phyloP scores from a whole-genome alignment of 2,888 invertebrate genomes.

The Hyalella azteca region DNA sequence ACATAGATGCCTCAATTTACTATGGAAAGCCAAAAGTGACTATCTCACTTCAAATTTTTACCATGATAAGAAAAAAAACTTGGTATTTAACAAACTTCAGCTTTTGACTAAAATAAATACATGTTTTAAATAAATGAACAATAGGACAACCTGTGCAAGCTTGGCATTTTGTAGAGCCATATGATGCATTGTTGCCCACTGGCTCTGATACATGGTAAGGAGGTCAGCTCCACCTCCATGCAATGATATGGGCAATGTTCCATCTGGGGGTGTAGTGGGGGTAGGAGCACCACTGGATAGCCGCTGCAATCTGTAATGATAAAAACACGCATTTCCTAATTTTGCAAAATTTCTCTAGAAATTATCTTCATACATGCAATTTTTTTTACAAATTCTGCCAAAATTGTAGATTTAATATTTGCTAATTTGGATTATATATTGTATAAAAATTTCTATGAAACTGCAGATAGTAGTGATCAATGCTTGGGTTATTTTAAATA shows the following conservation, averaged over 20 bases:
- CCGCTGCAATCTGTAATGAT: not conserved
- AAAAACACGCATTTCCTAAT: not conserved
- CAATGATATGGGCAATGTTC: not conserved
- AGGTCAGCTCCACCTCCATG: conserved; percentile 50
- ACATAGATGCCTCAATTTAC: no score
- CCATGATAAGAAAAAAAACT: no score
- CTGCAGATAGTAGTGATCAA: no score
- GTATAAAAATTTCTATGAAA: no score
- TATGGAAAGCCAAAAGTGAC: no score
- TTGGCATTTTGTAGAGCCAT: conserved; percentile 57
- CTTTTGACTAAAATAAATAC: no score
- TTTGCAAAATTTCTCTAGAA: no score
- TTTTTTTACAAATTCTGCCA: not conserved
- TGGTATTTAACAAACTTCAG: no score
- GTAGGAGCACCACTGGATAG: not conserved
- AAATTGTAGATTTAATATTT: not conserved
- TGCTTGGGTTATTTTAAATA: no score
- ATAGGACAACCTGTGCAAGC: conserved; percentile 47
- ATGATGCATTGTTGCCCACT: conserved; percentile 58
- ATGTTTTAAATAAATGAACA: no score
- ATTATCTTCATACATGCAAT: not conserved
- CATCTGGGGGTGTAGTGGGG: conserved; percentile 4
- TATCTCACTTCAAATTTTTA: no score
- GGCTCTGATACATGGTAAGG: conserved; percentile 56
- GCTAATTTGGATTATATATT: no score